phyloP scores from a whole-genome alignment of 2,888 invertebrate genomes.

The Sipha maydis region DNA sequence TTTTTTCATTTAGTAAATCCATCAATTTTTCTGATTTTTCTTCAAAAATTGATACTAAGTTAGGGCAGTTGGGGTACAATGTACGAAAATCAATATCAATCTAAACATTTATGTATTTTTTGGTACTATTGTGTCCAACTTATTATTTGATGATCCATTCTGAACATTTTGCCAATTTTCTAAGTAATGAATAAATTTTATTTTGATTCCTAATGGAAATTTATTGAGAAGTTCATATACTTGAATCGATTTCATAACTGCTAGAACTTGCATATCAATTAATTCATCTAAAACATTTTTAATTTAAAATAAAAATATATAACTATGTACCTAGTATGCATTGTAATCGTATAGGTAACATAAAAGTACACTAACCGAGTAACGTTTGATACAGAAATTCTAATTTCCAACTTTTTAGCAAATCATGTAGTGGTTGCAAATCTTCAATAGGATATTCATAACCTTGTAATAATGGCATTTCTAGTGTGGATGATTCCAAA shows the following conservation, averaged over 20 bases:
- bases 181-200: neutral
- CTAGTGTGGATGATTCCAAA: neutral
- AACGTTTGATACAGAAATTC: conserved; percentile 1
- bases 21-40: too few species aligned
- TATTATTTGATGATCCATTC: too few species aligned
- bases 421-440: neutral
- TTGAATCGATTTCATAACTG: neutral
- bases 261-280: neutral
- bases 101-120: too few species aligned
- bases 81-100: too few species aligned
- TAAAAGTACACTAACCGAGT: neutral
- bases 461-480: conserved; percentile 14
- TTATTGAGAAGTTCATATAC: neutral
- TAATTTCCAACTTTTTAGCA: neutral
- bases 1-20: too few species aligned
- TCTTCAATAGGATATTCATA: conserved; percentile 18
- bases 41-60: too few species aligned
- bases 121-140: too few species aligned
- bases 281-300: conserved; percentile 11
- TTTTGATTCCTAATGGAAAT: too few species aligned
- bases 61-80: too few species aligned
- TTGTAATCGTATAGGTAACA: neutral
- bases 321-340: too few species aligned
- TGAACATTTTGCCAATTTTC: conserved; percentile 15
- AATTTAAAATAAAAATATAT: neutral